Evolutionary conservation across 2,113 vertebrate species (phyloP), one percentile per base, ranked within the genome.

Genomic region (Scytalopus superciliaris): DNA sequence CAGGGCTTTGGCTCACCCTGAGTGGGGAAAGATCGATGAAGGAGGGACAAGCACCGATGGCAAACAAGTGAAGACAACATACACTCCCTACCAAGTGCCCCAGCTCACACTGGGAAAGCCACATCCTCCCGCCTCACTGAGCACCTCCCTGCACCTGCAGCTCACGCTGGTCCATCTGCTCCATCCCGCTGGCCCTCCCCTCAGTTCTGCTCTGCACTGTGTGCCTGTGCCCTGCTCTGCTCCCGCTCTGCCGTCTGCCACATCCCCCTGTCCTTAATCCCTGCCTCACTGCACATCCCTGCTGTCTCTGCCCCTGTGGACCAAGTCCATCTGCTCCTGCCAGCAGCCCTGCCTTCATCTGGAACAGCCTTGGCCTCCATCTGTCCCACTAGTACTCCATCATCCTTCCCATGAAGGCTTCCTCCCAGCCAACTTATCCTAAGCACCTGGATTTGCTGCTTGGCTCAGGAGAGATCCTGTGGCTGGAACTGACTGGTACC

Each of bases 301-400:
- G 79, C 89, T 92, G 53, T 70, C 89, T 40, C 86, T 90, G 57
- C 49, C 72, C 74, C 56, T 31, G 45, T 39, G 81, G 73, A 59
- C 89, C 67, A 30, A 31, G 50, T 68, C 92, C 95, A 93, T 95
- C 94, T 95, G 94, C 93, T 96, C 62, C 67, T 56, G 55, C 80
- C 2, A 0, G 42, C 83, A 90, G 37, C 52, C 19, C 56, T 81
- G 78, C 57, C 76, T 67, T 84, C 60, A 92, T 31, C 68, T 84
- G 77, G 78, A 92, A 9, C 40, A 69, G 55, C 42, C 62, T 63
- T 75, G 64, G 39, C 80, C 33, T 91, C 92, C 91, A 88, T 85
- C 89, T 96, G 87, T 94, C 57, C 75, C 35, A 56, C 23, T 70
- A 79, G 57, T 3, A 3, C 28, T 35, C 33, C 60, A 0, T 0